phyloP scores from a whole-genome alignment of 1,140 invertebrate species.

The Ceratina calcarata region DNA sequence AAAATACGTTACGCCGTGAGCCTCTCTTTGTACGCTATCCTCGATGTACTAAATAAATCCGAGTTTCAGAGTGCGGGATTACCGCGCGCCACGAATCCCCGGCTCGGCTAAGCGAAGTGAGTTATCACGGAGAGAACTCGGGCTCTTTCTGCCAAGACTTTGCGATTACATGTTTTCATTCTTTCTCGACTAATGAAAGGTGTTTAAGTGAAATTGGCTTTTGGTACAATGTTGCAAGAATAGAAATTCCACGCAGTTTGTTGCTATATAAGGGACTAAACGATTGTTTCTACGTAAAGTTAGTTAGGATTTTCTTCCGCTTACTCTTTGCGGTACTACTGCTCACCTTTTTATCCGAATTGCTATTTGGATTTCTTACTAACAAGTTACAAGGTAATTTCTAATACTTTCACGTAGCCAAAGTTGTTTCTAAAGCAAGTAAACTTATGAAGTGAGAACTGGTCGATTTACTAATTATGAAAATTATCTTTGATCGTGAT shows the following conservation, averaged over 20 bases:
- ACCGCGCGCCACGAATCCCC: not conserved
- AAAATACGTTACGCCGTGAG: constrained; percentile 28
- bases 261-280: constrained; percentile 24
- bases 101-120: not conserved
- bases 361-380: not conserved
- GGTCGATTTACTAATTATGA: not conserved
- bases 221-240: not conserved
- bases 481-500: not conserved
- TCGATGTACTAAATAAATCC: constrained; percentile 34
- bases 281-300: constrained; percentile 5
- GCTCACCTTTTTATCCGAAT: no score
- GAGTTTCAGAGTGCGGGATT: constrained; percentile 32
- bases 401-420: not conserved
- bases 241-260: constrained; percentile 17
- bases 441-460: not conserved
- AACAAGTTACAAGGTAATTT: constrained; percentile 8
- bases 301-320: not conserved
- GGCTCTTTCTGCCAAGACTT: not conserved
- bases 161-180: not conserved
- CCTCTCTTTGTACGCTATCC: constrained; percentile 10
- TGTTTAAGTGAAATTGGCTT: not conserved
- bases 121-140: not conserved
- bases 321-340: no score
- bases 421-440: not conserved
- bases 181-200: not conserved